These are phyloP conservation scores for Clepsis dumicolana DNA, from an alignment of 2,888 invertebrate genomes.

Conservation along the genomic window DNA sequence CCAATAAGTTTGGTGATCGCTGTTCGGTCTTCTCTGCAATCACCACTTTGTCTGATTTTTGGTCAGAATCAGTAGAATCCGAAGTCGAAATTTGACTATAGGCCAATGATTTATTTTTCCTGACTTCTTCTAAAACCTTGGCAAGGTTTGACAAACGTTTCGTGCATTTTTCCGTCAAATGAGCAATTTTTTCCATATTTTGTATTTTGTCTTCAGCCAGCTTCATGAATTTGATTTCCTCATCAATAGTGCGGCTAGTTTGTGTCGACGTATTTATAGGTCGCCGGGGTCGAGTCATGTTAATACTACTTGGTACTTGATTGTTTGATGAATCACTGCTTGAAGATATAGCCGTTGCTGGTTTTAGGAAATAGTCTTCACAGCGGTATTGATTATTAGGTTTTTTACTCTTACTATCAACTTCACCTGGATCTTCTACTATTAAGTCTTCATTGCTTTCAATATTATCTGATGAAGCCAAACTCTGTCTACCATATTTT, in stretches of 20 bases:
- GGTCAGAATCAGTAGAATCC: conserved; percentile 68
- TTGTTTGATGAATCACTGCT: conserved; percentile 7
- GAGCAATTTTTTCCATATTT: conserved; percentile 82
- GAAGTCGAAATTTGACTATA: conserved; percentile 75
- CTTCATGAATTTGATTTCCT: conserved; percentile 70
- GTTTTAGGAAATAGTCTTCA: conserved; percentile 5
- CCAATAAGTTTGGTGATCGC: conserved; percentile 43
- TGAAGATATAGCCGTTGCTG: conserved; percentile 6
- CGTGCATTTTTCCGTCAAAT: conserved; percentile 80
- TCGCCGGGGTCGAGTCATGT: conserved; percentile 46
- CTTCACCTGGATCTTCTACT: not conserved
- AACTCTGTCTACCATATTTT: not conserved
- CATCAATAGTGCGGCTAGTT: conserved; percentile 63
- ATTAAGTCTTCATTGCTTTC: not conserved
- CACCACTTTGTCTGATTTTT: conserved; percentile 59
- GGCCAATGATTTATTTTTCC: conserved; percentile 75
- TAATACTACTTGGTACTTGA: not conserved
- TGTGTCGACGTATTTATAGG: conserved; percentile 69
- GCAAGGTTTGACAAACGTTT: conserved; percentile 78
- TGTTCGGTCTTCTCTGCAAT: conserved; percentile 45
- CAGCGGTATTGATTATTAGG: not conserved
- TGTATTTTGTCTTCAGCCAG: conserved; percentile 77
- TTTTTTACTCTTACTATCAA: conserved; percentile 1
- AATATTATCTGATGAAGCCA: not conserved
- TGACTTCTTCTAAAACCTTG: conserved; percentile 79